phyloP scores from a whole-genome alignment of 64 coral and sea anemone species.

The Pachyseris speciosa region DNA sequence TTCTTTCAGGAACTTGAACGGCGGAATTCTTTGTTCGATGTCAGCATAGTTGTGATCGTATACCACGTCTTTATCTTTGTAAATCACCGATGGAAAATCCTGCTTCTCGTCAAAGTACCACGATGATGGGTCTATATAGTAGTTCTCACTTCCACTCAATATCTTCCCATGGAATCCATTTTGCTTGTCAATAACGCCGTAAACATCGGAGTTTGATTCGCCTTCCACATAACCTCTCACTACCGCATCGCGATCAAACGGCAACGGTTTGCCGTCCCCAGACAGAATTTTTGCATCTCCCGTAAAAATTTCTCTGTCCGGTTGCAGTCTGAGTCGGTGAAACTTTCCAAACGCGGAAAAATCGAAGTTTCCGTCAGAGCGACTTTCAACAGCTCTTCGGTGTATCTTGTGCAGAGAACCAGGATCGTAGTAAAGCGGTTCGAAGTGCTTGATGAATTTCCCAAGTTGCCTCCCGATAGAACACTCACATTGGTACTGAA shows the following conservation, averaged over 20 bases:
- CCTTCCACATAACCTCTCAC: constrained; percentile 82
- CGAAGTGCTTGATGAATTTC: constrained; percentile 80
- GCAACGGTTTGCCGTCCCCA: constrained; percentile 77
- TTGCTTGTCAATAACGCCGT: constrained; percentile 79
- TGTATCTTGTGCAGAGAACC: constrained; percentile 35
- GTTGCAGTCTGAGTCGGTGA: constrained; percentile 63
- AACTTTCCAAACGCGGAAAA: constrained; percentile 78
- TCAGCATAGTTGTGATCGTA: constrained; percentile 70
- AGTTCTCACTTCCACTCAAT: constrained; percentile 61
- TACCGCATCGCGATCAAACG: constrained; percentile 79
- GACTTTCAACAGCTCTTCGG: constrained; percentile 58
- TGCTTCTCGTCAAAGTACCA: constrained; percentile 75
- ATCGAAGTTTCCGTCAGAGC: constrained; percentile 70
- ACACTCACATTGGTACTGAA: constrained; percentile 28
- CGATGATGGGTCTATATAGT: constrained; percentile 83
- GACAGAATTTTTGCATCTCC: constrained; percentile 77
- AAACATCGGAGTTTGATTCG: constrained; percentile 72
- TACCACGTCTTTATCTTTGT: constrained; percentile 83
- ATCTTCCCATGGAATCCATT: constrained; percentile 97
- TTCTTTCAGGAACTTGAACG: constrained; percentile 6
- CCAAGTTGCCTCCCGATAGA: constrained; percentile 17
- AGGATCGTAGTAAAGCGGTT: constrained; percentile 75
- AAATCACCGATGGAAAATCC: constrained; percentile 93
- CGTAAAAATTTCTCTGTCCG: constrained; percentile 78
- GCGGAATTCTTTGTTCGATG: constrained; percentile 46